These are phyloP conservation scores for Prunella himalayana DNA, from an alignment of 2,113 vertebrate genomes.

Conservation along the genomic window DNA sequence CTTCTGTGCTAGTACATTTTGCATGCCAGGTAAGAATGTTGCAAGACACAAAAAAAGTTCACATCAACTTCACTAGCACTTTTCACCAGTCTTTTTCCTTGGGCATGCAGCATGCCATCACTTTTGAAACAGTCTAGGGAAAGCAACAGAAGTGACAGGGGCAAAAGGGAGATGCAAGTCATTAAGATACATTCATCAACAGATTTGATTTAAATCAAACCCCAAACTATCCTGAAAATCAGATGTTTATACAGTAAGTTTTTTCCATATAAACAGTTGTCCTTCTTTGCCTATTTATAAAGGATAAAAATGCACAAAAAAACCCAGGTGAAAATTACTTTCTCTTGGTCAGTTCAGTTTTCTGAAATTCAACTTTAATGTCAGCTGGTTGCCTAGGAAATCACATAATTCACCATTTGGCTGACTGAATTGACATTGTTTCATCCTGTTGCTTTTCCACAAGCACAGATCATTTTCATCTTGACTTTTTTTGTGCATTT, in stretches of 20 bases:
- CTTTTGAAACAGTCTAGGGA: not conserved
- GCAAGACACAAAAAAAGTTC: not conserved
- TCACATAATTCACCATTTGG: not conserved
- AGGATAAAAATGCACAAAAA: not conserved
- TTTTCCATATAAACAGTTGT: conserved; percentile 4
- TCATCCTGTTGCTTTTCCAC: conserved; percentile 24
- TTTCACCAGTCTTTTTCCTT: not conserved
- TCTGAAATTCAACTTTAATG: conserved; percentile 25
- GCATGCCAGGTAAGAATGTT: not conserved
- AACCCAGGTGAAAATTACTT: not conserved
- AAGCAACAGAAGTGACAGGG: not conserved
- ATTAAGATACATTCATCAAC: not conserved
- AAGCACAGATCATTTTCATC: conserved; percentile 19
- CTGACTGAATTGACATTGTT: not conserved
- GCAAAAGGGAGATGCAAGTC: not conserved
- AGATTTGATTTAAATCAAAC: not conserved
- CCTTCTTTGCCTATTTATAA: not conserved
- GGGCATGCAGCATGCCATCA: not conserved
- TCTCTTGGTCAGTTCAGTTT: not conserved
- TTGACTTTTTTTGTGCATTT: conserved; percentile 57
- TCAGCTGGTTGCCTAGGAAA: conserved; percentile 11
- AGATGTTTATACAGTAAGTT: not conserved
- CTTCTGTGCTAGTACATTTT: not conserved
- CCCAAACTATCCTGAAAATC: not conserved
- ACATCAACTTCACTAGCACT: not conserved